Evolutionary conservation across 2,888 invertebrate species (phyloP).

Genomic region (Venusia cambrica): DNA sequence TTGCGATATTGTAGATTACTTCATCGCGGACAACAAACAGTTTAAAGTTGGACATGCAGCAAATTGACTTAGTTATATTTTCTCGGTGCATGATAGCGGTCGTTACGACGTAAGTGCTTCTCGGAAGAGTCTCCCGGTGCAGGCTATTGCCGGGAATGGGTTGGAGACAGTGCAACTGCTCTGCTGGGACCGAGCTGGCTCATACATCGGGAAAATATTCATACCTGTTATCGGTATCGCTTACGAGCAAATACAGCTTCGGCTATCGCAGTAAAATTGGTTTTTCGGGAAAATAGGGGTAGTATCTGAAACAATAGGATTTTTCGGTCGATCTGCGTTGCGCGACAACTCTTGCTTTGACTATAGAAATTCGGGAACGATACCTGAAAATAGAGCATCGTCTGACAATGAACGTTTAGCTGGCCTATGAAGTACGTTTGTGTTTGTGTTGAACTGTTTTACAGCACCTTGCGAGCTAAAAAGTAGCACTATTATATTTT

Average conservation of each 20-base stretch:
- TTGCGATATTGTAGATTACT: slow-evolving; percentile 10
- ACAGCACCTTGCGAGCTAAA: no score
- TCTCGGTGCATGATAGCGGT: slow-evolving; percentile 41
- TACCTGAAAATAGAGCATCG: no score
- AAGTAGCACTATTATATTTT: no score
- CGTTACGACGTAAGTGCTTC: slow-evolving; percentile 44
- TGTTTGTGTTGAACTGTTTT: no score
- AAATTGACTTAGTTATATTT: slow-evolving; percentile 42
- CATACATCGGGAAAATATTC: slow-evolving; percentile 23
- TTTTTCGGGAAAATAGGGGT: slow-evolving; percentile 1
- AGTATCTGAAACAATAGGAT: background rate
- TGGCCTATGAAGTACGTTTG: no score
- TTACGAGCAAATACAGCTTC: no score
- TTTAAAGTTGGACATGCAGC: slow-evolving; percentile 35
- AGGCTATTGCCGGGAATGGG: slow-evolving; percentile 48
- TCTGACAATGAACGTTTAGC: no score
- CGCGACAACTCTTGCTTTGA: no score
- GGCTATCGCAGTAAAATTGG: no score
- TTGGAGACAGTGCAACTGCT: slow-evolving; percentile 44
- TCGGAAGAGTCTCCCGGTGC: slow-evolving; percentile 44
- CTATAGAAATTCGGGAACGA: no score
- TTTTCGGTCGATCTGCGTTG: no score
- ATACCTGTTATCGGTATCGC: slow-evolving; percentile 22
- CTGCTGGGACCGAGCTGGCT: slow-evolving; percentile 41
- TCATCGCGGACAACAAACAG: slow-evolving; percentile 29